Evolutionary conservation across 2,113 vertebrate species (phyloP).

Genomic region (Zeus faber): DNA sequence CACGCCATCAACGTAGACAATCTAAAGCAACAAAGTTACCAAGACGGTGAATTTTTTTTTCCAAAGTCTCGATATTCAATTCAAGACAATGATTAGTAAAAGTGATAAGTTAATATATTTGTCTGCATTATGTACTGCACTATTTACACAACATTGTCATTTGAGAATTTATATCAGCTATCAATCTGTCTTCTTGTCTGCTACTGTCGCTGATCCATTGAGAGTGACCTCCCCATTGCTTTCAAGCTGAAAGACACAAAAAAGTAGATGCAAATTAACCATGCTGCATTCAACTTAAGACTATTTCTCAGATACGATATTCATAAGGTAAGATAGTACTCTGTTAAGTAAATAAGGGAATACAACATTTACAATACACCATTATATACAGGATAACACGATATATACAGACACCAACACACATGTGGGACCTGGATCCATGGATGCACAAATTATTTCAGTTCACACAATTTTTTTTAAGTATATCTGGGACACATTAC

Average conservation of each 20-base stretch:
- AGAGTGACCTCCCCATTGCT: constrained; percentile 61
- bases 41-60: background rate
- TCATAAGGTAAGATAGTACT: too few species aligned
- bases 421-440: too few species aligned
- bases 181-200: constrained; percentile 83
- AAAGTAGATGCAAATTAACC: background rate
- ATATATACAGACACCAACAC: too few species aligned
- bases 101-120: constrained; percentile 35
- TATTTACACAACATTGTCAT: constrained; percentile 48
- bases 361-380: background rate
- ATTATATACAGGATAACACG: background rate
- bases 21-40: background rate
- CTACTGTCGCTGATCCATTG: constrained; percentile 50
- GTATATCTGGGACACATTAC: too few species aligned
- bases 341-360: background rate
- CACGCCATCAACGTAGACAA: background rate
- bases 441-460: too few species aligned
- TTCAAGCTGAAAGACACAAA: constrained; percentile 57
- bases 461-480: too few species aligned
- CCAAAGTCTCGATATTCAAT: background rate
- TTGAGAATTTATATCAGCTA: constrained; percentile 6
- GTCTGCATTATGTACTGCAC: constrained; percentile 18
- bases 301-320: too few species aligned
- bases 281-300: too few species aligned
- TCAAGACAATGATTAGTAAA: background rate